Evolutionary conservation across 2,113 vertebrate species (phyloP).

Genomic region (Nesoenas mayeri): DNA sequence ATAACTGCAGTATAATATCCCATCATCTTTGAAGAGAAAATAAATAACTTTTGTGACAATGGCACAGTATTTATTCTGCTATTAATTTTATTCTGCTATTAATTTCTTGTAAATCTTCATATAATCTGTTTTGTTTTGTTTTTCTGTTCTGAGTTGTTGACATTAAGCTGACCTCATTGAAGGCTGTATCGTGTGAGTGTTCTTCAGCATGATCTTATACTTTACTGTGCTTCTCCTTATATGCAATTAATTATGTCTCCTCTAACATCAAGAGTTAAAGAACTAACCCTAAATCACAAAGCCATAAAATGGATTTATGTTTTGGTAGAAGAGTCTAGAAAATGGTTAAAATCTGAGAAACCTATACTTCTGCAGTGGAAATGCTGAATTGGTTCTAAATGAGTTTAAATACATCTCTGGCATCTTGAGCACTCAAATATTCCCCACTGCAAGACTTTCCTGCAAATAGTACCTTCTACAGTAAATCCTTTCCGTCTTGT

Average conservation of each 20-base stretch:
- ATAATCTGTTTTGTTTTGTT: neutral
- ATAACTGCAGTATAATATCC: neutral
- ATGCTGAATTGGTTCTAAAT: neutral
- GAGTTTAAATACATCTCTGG: neutral
- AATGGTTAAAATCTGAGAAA: neutral
- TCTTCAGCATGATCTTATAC: neutral
- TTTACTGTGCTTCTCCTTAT: neutral
- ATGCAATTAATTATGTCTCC: neutral
- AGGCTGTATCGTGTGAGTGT: neutral
- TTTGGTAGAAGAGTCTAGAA: neutral
- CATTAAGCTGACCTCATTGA: neutral
- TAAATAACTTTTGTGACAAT: neutral
- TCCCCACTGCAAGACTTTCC: neutral
- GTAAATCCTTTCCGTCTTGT: neutral
- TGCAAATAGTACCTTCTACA: neutral
- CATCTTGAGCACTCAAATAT: neutral
- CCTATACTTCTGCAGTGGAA: neutral
- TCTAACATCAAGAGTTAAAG: neutral
- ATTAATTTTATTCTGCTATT: constrained; percentile 7
- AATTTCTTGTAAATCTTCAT: neutral
- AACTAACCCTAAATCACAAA: neutral
- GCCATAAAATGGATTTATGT: neutral
- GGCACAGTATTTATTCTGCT: neutral
- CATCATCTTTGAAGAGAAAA: neutral
- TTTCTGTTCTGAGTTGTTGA: neutral